Percentiles rank a stretch among this genome's conserved stretches.
Conservation (phyloP, 2,888 invertebrate species). For the Halictus quadricinctus region DNA sequence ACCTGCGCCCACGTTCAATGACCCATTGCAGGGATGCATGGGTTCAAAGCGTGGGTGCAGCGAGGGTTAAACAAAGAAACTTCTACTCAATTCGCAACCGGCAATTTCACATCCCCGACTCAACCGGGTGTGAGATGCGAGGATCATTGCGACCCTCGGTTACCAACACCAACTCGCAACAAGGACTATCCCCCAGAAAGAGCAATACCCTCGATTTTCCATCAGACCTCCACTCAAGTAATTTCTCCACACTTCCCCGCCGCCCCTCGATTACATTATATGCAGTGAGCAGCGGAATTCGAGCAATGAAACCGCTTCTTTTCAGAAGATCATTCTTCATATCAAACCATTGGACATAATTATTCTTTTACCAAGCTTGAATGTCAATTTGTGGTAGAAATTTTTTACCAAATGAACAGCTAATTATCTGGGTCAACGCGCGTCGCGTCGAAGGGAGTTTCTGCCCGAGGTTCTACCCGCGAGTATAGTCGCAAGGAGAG, state of each 20-base stretch:
- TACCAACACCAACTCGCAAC: not conserved
- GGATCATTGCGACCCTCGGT: not conserved
- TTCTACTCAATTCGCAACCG: not conserved
- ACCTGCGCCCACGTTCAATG: not conserved
- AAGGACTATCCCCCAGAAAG: not conserved
- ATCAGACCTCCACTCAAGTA: not conserved
- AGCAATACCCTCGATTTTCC: constrained; percentile 5
- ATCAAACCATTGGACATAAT: not conserved
- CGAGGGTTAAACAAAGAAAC: constrained; percentile 11
- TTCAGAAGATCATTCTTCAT: not conserved
- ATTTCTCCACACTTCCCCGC: not conserved
- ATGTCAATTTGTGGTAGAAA: not conserved
- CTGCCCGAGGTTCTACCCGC: not conserved
- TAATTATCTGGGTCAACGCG: not conserved
- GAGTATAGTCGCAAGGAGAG: constrained; percentile 7
- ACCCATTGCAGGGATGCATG: not conserved
- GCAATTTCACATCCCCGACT: constrained; percentile 2
- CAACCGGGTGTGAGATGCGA: not conserved
- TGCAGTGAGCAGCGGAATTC: not conserved
- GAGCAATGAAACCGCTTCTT: not conserved
- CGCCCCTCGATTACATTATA: not conserved
- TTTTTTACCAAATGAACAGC: not conserved
- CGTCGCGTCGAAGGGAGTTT: not conserved
- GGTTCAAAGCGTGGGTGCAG: not conserved
- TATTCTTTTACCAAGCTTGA: not conserved